Evolutionary conservation across 2,888 invertebrate genomes (phyloP), one percentile per base, ranked within the genome.

Genomic region (Operophtera brumata): DNA sequence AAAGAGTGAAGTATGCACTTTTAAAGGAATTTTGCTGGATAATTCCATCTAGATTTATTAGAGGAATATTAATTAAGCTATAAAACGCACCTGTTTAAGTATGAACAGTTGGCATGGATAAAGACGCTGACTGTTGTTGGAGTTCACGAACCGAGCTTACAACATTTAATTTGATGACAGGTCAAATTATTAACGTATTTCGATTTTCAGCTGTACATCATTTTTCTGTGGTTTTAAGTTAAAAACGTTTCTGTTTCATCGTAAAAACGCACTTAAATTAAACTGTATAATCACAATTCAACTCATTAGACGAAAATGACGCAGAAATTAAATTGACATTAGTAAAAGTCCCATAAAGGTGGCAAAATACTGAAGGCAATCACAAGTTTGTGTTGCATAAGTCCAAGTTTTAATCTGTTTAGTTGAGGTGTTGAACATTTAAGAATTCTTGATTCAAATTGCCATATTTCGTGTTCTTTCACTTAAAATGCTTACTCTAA

Each of bases 271-370:
- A 50, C 47, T 53, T 35, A 39, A 39, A 46, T 47, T 44, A 47
- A 53, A 49, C 32, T 47, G 49, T 40, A 32, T 54, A 36, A 46
- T 52, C 45, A 25, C 30, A 49, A 53, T 49, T 47, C 47, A 42
- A 43, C 42, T 53, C 47, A 53, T 53, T 53, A 47, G 40, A 12
- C 20, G 44, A 47, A 57, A 53, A 53, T 49, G 42, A 47, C 46
- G 53, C 46, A 46, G 41, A 48, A 48, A 48, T 57, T 53, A 49
- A 46, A 53, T 36, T 41, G 14, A 52, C 40, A 36, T 37, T 6
- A 49, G 37, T 47, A 36, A 12, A 47, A 32, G 43, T 14, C 10
- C n/a, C 25, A 43, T 41, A 52, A 34, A 46, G 13, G 35, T 14
- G 26, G 14, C 30, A 12, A 30, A 35, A 44, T 10, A 44, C 20